Base-by-base conservation (phyloP, 2,797 vertebrate genomes). In the Tapera naevia region DNA sequence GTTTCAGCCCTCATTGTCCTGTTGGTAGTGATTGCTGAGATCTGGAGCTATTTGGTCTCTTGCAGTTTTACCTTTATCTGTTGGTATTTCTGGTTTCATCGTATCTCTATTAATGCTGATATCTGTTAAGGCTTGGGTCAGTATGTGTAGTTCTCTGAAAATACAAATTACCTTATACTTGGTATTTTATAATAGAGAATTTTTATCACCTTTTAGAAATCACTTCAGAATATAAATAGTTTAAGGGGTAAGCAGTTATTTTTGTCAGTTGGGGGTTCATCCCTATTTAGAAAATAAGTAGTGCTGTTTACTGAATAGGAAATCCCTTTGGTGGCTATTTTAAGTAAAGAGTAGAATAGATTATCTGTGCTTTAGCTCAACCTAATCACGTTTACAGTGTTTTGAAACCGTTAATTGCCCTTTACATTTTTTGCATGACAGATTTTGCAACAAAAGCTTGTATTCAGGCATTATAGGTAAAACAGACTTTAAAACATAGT, bases 271-370 rank as follows among this genome's bases (percentile, higher is more conserved):
- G 81, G 73, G 41, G 32, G 19, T 81, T 79, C 72, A 79, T 81
- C n/a, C 25, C 43, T 81, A 3, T 93, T 90, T 66, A 91, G 85
- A 86, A 91, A 94, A 72, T 48, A 83, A 79, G n/a, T 46, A 66
- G 35, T 73, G 39, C 75, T 71, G 45, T 80, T 87, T 85, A 64
- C 67, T 71, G 32, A 87, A 56, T 56, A 78, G 87, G 57, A 88
- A 86, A 91, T 83, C 75, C 92, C 60, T 95, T 90, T 72, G 62
- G 43, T 80, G 45, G 69, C 87, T 95, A 84, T 94, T 96, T 96
- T 90, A 94, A 94, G 80, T 91, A 75, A 83, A 93, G 71, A 85
- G 72, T 30, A 91, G 56, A 85, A 94, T 72, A 95, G 90, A 73
- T 95, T 54, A 93, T 92, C 92, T 95, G 56, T 89, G 93, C 80